Conservation (phyloP, 1,140 invertebrate species). For the Drosophila navojoa region DNA sequence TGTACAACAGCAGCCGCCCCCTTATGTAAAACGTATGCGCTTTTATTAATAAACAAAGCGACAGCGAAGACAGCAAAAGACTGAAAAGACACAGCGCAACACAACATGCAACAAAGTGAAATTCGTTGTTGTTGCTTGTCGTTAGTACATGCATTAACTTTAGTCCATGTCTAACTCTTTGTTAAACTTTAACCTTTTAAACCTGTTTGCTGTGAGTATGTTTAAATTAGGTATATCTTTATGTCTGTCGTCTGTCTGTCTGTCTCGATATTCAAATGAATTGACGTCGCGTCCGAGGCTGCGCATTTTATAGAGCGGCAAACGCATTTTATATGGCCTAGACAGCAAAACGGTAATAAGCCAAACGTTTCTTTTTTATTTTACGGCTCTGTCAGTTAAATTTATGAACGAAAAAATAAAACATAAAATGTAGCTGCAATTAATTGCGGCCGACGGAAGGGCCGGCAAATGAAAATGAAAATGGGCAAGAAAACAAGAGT, state of each 20-base stretch:
- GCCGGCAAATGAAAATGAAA: constrained; percentile 34
- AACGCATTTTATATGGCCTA: constrained; percentile 65
- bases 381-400: constrained; percentile 44
- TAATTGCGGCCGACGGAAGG: constrained; percentile 48
- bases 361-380: constrained; percentile 61
- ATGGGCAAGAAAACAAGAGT: neutral
- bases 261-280: constrained; percentile 55
- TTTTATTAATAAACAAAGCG: constrained; percentile 74
- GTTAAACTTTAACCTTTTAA: constrained; percentile 75
- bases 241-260: neutral
- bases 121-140: constrained; percentile 50
- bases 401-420: constrained; percentile 55
- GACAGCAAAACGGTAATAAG: constrained; percentile 64
- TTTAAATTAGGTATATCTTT: constrained; percentile 15
- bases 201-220: constrained; percentile 46
- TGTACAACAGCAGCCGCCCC: constrained; percentile 60
- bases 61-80: constrained; percentile 15
- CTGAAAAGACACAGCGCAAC: constrained; percentile 22
- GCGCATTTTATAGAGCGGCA: constrained; percentile 53
- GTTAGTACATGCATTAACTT: constrained; percentile 31
- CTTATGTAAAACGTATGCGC: constrained; percentile 69
- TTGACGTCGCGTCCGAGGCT: constrained; percentile 61
- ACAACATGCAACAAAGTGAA: constrained; percentile 50
- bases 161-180: constrained; percentile 4
- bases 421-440: neutral